These are phyloP conservation scores for Plebejus argus DNA, from an alignment of 2,888 invertebrate genomes.

Conservation along the genomic window DNA sequence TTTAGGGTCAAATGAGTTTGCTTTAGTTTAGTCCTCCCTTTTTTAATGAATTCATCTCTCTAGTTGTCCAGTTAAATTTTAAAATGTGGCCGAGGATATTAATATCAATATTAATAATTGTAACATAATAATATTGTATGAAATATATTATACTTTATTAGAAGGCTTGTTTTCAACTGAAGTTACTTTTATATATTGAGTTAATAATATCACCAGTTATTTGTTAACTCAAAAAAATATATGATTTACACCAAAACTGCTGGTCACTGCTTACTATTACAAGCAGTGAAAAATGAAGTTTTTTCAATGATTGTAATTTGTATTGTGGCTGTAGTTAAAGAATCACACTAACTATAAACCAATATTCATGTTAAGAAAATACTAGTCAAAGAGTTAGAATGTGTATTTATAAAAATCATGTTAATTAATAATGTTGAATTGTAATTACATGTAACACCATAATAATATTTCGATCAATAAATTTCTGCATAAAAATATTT, in stretches of 20 bases:
- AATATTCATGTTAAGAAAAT: slow-evolving; percentile 48
- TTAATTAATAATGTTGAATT: slow-evolving; percentile 63
- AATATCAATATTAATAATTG: too few species aligned
- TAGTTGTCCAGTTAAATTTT: neutral
- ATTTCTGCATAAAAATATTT: slow-evolving; percentile 65
- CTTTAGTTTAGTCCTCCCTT: neutral
- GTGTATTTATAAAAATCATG: slow-evolving; percentile 61
- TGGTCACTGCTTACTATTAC: neutral
- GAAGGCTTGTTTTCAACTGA: neutral
- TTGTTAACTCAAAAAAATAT: neutral
- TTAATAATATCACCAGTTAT: too few species aligned
- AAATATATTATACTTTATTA: neutral
- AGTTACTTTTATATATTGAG: neutral
- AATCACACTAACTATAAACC: slow-evolving; percentile 4
- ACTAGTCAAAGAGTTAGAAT: slow-evolving; percentile 68
- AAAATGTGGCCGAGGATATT: too few species aligned
- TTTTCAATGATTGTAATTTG: slow-evolving; percentile 34
- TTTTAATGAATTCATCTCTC: neutral
- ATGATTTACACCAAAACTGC: neutral
- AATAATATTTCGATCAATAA: slow-evolving; percentile 72
- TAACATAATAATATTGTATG: too few species aligned
- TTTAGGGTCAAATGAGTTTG: neutral
- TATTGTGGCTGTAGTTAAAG: slow-evolving; percentile 10
- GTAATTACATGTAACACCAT: slow-evolving; percentile 65
- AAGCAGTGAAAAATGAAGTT: neutral